A percentile compares a stretch with the other conserved stretches of the same genome.
phyloP scores from a whole-genome alignment of 2,113 vertebrate species.

The Potamarius usumacintae region DNA sequence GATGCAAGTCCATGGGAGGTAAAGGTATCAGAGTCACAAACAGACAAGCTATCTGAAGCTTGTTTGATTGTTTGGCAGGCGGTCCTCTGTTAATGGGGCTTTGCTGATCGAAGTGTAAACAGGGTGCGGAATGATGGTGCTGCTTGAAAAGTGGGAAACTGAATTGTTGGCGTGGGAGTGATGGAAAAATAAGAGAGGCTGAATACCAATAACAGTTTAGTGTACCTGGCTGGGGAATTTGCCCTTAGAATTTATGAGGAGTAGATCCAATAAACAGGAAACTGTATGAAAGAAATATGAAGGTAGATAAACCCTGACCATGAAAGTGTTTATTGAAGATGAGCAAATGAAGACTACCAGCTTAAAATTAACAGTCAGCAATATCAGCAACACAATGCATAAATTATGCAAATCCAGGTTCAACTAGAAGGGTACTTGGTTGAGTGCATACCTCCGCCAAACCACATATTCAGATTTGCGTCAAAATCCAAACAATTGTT shows the following conservation, averaged over 20 bases:
- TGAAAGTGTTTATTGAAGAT: not conserved
- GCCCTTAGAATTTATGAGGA: not conserved
- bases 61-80: conserved; percentile 30
- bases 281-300: conserved; percentile 8
- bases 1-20: not conserved
- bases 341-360: not conserved
- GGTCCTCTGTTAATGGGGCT: conserved; percentile 26
- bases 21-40: not conserved
- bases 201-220: not conserved
- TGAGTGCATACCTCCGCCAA: too few relatives aligned
- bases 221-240: not conserved
- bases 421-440: not conserved
- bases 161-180: not conserved
- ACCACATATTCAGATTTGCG: too few relatives aligned
- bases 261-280: not conserved
- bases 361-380: not conserved
- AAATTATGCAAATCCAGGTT: not conserved
- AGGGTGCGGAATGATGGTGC: not conserved
- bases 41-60: not conserved
- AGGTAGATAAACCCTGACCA: not conserved
- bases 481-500: too few relatives aligned
- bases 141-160: not conserved
- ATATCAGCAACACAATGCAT: not conserved
- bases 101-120: conserved; percentile 38
- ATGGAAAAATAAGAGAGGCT: conserved; percentile 15